Conservation (phyloP, 2,888 invertebrate species). For the Nomada fucata region DNA sequence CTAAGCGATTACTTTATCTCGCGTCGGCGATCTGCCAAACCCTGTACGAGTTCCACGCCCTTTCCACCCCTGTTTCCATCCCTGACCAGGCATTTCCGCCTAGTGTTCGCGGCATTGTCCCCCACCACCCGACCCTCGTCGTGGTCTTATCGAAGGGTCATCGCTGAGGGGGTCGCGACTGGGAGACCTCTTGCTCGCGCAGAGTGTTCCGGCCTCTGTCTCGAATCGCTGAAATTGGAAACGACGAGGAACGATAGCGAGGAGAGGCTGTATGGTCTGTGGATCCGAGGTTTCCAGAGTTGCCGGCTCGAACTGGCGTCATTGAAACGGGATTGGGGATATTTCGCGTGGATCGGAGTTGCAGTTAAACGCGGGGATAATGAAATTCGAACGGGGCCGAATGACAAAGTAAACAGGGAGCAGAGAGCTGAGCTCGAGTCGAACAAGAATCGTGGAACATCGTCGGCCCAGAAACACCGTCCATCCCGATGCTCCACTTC, state of each 20-base stretch:
- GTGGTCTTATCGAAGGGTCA: conserved; percentile 47
- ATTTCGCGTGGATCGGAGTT: background rate
- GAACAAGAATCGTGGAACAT: background rate
- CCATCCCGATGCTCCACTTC: conserved; percentile 17
- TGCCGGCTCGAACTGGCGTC: background rate
- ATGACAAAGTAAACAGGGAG: background rate
- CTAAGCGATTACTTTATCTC: conserved; percentile 83
- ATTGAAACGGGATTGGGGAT: background rate
- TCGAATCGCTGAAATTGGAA: background rate
- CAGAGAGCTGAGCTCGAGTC: background rate
- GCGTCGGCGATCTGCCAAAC: conserved; percentile 79
- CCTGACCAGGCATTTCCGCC: background rate
- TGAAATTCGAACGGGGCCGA: background rate
- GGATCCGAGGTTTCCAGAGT: background rate
- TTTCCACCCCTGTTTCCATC: conserved; percentile 5
- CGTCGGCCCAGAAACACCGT: background rate
- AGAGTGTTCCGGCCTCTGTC: conserved; percentile 2
- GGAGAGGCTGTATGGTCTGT: background rate
- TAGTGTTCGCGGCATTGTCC: conserved; percentile 36
- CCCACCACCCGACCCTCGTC: background rate
- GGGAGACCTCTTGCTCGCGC: background rate
- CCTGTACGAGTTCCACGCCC: conserved; percentile 29
- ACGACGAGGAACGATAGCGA: background rate
- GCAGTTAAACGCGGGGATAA: background rate
- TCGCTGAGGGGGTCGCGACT: conserved; percentile 13